Percentiles rank a stretch among this genome's conserved stretches.
Conservation (phyloP, 1,140 invertebrate genomes). For the Metopolophium dirhodum region DNA sequence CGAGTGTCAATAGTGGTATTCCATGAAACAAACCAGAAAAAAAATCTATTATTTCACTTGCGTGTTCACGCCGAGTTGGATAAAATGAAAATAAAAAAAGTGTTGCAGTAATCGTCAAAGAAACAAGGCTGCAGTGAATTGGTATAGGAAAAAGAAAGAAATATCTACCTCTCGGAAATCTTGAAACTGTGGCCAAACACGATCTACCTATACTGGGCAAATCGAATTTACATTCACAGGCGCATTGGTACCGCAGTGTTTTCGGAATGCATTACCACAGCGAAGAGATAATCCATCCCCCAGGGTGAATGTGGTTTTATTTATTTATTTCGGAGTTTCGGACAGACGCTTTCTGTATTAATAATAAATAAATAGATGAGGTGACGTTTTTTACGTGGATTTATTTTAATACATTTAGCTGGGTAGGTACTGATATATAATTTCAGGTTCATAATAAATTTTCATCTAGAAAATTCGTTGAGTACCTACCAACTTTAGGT, state of each 20-base stretch:
- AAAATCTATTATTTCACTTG: background rate
- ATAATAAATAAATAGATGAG: constrained; percentile 17
- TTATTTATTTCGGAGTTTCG: constrained; percentile 47
- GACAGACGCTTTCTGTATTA: constrained; percentile 15
- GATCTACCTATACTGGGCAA: background rate
- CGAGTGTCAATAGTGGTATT: background rate
- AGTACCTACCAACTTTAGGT: background rate
- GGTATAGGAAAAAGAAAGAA: background rate
- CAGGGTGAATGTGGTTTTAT: constrained; percentile 29
- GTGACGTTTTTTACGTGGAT: background rate
- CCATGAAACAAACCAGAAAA: too few species aligned
- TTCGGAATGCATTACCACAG: background rate
- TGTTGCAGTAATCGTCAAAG: constrained; percentile 38
- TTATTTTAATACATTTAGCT: background rate
- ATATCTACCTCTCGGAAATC: constrained; percentile 31
- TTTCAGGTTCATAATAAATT: background rate
- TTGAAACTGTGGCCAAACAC: constrained; percentile 22
- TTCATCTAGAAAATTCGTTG: background rate
- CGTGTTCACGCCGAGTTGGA: background rate
- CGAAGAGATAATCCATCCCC: constrained; percentile 45
- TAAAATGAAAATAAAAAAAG: constrained; percentile 4
- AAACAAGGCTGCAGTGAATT: background rate
- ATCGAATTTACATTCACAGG: constrained; percentile 48
- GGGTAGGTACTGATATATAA: background rate
- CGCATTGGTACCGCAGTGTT: background rate